Base-by-base conservation (phyloP, 2,113 vertebrate species). In the Tupaia chinensis region DNA sequence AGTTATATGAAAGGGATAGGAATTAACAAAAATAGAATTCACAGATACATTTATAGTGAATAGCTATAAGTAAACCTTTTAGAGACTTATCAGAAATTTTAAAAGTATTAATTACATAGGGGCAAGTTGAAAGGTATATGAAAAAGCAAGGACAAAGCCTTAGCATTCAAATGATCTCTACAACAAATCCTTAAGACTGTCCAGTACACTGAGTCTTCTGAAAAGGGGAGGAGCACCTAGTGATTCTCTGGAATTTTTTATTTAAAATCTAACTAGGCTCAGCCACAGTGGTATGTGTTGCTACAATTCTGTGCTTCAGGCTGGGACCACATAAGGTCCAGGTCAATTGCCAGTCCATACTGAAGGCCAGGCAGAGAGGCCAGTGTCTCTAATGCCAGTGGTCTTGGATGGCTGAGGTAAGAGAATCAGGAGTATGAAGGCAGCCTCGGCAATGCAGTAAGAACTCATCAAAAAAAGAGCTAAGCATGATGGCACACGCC, bases 21-120 rank as follows among this genome's bases (percentile, higher is more conserved):
- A 93, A 94, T 65, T 66, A 91, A 56, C 23, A 69, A 12, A 95
- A 25, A 34, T 54, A 81, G 10, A 70, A 88, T 69, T 65, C 76
- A 65, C 23, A 76, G 56, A 44, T 20, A 80, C 77, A 20, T 73
- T 87, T 66, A 91, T 8, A 83, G 22, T 16, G 22, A 91, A 85
- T 65, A 66, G 61, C 14, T 76, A 54, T 10, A 90, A 72, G 14
- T 68, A 17, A 68, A 19, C 19, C 29, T 87, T 56, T 74, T 12
- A 89, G 17, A 72, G 16, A 73, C 6, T 9, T 76, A 32, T 89
- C 27, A 89, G 14, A 74, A 90, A 80, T 53, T 19, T 19, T 68
- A 53, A 89, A 82, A 56, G n/a, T 63, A 0, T 2, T 78, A 56
- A 25, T 60, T 29, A 60, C 5, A 9, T 34, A 95, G 87, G 16